phyloP scores from a whole-genome alignment of 1,140 invertebrate genomes.

The Matsumurasca onukii region DNA sequence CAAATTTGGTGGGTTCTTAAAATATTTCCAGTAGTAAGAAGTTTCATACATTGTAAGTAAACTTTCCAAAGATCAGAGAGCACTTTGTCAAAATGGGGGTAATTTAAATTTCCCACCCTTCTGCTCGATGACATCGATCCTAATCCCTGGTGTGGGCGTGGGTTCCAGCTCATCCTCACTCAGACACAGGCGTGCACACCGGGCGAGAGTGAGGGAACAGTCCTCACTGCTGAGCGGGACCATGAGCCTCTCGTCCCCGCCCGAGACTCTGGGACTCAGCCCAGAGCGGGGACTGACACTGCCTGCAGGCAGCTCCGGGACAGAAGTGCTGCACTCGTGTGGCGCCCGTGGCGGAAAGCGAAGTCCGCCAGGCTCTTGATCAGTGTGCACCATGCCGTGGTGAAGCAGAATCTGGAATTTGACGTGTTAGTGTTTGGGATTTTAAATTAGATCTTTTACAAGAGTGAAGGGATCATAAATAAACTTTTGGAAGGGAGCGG shows the following conservation, averaged over 20 bases:
- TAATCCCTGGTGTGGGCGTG: slow-evolving; percentile 3
- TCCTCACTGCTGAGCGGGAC: background rate
- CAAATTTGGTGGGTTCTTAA: no score
- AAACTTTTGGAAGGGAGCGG: no score
- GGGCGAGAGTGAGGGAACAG: background rate
- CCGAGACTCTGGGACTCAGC: background rate
- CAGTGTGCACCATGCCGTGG: slow-evolving; percentile 25
- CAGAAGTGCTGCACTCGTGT: slow-evolving; percentile 23
- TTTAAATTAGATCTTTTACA: no score
- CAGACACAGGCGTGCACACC: slow-evolving; percentile 8
- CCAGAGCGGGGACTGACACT: slow-evolving; percentile 11
- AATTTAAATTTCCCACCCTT: no score
- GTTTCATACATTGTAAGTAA: no score
- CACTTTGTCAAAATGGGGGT: no score
- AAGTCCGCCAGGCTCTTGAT: slow-evolving; percentile 23
- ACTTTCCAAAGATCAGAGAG: no score
- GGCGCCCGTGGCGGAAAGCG: background rate
- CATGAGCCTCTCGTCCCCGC: background rate
- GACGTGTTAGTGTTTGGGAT: no score
- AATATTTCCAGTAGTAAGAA: no score
- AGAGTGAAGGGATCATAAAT: no score
- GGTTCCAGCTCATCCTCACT: slow-evolving; percentile 19
- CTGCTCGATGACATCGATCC: no score
- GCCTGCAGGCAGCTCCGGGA: slow-evolving; percentile 18
- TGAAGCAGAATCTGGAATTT: slow-evolving; percentile 29